Evolutionary conservation across 2,888 invertebrate genomes (phyloP).

Genomic region (Cephus runcator): DNA sequence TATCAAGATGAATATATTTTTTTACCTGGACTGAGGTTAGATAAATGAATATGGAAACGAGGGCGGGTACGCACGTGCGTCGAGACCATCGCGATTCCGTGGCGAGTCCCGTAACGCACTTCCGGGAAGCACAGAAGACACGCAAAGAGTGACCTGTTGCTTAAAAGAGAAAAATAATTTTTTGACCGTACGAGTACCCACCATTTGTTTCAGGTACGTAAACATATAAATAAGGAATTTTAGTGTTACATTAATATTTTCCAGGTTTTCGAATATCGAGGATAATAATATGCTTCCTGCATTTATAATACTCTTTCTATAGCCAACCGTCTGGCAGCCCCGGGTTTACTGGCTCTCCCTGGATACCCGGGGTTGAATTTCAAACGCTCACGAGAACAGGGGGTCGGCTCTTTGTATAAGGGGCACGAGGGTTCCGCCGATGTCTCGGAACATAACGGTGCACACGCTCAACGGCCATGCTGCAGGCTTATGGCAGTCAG

Average conservation of each 20-base stretch:
- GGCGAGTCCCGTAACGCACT: slow-evolving; percentile 9
- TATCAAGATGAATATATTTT: background rate
- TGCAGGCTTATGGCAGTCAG: slow-evolving; percentile 55
- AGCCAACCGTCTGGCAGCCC: slow-evolving; percentile 28
- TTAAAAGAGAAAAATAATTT: slow-evolving; percentile 29
- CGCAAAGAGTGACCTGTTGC: slow-evolving; percentile 36
- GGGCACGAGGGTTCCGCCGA: slow-evolving; percentile 50
- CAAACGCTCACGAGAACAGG: slow-evolving; percentile 56
- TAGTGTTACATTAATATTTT: background rate
- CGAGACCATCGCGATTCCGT: background rate
- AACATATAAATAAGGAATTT: background rate
- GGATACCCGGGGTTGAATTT: slow-evolving; percentile 57
- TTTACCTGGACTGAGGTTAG: background rate
- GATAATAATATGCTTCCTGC: slow-evolving; percentile 15
- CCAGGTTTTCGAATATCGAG: background rate
- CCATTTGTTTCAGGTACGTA: background rate
- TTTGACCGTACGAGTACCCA: background rate
- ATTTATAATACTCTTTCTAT: slow-evolving; percentile 34
- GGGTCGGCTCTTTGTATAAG: slow-evolving; percentile 51
- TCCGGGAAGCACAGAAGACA: slow-evolving; percentile 21
- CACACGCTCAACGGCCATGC: slow-evolving; percentile 47
- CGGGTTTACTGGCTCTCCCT: slow-evolving; percentile 15
- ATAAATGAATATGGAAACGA: background rate
- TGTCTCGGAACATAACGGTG: slow-evolving; percentile 57
- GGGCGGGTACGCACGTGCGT: background rate